Evolutionary conservation across 92 coral and sea anemone species (phyloP), one percentile per base, ranked within the genome.

Genomic region (Metridium senile): DNA sequence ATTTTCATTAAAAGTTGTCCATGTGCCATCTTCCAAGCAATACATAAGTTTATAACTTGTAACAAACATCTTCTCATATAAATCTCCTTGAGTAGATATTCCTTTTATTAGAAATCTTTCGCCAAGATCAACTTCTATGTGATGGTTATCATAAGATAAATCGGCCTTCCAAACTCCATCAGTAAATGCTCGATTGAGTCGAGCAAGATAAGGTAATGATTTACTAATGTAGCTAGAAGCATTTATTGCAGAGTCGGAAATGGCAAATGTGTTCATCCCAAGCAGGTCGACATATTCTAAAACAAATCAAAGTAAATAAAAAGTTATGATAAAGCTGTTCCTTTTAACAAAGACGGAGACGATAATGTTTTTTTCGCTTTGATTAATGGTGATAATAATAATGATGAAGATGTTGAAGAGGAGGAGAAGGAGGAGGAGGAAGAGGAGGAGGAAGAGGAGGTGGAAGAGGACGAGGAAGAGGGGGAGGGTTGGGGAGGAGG

Each of bases 131-230:
- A 91, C 78, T 75, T 87, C 81, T 51, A 90, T 75, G 46, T 87
- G 83, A 43, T 72, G 76, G 20, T 79, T 75, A n/a, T 22, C 25
- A 19, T 51, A 29, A 27, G 59, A 66, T 28, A 71, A 39, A 11
- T 26, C 57, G 6, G 92, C 91, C 32, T 89, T 80, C 92, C 92
- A 90, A 66, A 74, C 87, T 21, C 88, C 89, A 18, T 54, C 68
- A 11, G 69, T 75, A 9, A 61, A 35, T 43, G 31, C 13, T 43
- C 80, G 62, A 49, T 85, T 76, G 0, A 79, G 81, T 1, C 89
- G 70, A 30, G 73, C 85, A 51, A 52, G 30, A 52, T 61, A 65
- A 28, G 87, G 87, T 20, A 58, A 13, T 17, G 85, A 46, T 52
- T 32, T 28, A 26, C 58, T 62, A 20, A 43, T 28, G 54, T 58